Base-by-base conservation (phyloP, 2,797 vertebrate species). In the Lacerta agilis region DNA sequence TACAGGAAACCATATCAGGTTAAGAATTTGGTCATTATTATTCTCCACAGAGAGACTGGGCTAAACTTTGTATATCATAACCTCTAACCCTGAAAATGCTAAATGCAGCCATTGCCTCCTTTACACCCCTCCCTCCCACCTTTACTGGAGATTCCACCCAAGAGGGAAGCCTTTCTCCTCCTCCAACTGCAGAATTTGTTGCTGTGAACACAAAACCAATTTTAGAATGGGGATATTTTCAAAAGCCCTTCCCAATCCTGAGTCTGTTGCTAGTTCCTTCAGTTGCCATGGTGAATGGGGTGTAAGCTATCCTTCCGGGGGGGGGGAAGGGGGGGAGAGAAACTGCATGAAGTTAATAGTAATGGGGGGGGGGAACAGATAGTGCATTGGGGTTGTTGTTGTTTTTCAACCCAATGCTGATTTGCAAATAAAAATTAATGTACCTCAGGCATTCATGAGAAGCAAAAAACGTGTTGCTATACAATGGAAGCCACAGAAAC, bases 261-360 rank as follows among this genome's bases (percentile, higher is more conserved):
- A 94, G 94, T 95, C 95, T 96, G 92, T 92, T 95, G 95, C 93
- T 95, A 95, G 94, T 94, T 94, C 95, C 93, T 95, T 94, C 93
- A 94, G 96, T 97, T 97, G 94, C 96, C 93, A 97, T 97, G 96
- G 97, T 95, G 95, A 97, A 87, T 90, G 82, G 87, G 94, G 91
- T 95, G 91, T 94, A 96, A 95, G 94, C 75, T 91, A 93, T 94
- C 93, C 90, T 96, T 96, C 93, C 92, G 79, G 72, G 85, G 90
- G 17, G 58, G 61, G 91, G 25, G 23, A 38, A 3, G 45, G 10
- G 3, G 38, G 45, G 10, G 45, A 49, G 83, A 13, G n/a, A 43
- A 8, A 84, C 38, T 15, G 93, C 93, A 94, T 93, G 93, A 93
- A 96, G 92, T 72, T 93, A 96, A 96, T 94, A 89, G 88, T 96